Percentiles rank a stretch among this genome's conserved stretches.
phyloP scores from a whole-genome alignment of 1,140 invertebrate species.

The Leptinotarsa undecemlineata region DNA sequence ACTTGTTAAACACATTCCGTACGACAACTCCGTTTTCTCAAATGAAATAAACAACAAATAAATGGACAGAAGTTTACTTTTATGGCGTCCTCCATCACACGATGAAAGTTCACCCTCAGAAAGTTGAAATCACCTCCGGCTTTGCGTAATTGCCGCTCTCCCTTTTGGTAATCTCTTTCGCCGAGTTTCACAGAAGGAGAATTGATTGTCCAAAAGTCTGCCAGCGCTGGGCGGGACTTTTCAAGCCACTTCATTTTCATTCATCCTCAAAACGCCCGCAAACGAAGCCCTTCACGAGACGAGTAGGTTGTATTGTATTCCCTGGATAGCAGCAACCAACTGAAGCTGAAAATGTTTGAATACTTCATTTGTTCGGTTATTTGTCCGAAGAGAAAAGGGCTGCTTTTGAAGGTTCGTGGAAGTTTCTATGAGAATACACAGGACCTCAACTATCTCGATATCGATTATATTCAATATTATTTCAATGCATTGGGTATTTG shows the following conservation, averaged over 20 bases:
- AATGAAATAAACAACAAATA: not conserved
- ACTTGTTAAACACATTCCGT: too few relatives aligned
- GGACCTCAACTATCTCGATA: too few relatives aligned
- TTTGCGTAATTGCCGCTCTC: not conserved
- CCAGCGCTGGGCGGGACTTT: not conserved
- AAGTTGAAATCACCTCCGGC: not conserved
- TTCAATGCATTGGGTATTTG: too few relatives aligned
- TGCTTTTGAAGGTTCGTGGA: too few relatives aligned
- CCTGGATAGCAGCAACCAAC: too few relatives aligned
- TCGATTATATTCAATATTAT: too few relatives aligned
- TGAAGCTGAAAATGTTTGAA: constrained; percentile 1
- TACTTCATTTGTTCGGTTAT: not conserved
- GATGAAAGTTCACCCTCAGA: not conserved
- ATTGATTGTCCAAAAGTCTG: not conserved
- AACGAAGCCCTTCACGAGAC: not conserved
- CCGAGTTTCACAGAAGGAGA: not conserved
- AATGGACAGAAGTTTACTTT: not conserved
- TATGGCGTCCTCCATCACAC: not conserved
- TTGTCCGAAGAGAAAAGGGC: too few relatives aligned
- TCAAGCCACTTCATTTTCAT: constrained; percentile 8
- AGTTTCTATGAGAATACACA: too few relatives aligned
- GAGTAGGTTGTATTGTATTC: not conserved
- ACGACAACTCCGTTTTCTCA: too few relatives aligned
- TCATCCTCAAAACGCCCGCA: not conserved
- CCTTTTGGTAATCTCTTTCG: constrained; percentile 3